Conservation (phyloP, 2,797 vertebrate genomes). For the Melanogrammus aeglefinus region DNA sequence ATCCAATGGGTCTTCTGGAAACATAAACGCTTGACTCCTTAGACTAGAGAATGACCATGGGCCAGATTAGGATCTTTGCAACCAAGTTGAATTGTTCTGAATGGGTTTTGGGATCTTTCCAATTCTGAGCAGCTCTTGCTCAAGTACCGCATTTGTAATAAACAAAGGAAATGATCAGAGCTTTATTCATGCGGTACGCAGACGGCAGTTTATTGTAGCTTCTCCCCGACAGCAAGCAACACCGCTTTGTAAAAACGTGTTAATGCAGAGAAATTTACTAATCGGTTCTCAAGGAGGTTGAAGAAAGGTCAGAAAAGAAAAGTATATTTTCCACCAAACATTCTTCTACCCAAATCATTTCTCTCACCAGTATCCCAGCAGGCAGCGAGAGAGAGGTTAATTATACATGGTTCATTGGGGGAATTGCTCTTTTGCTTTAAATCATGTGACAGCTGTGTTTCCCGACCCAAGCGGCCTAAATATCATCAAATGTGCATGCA, state of each 20-base stretch:
- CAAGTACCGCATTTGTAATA: not conserved
- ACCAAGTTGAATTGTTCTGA: not conserved
- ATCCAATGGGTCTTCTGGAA: not conserved
- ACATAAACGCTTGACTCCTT: not conserved
- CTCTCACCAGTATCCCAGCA: not conserved
- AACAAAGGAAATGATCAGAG: not conserved
- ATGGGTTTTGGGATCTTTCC: not conserved
- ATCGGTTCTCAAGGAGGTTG: not conserved
- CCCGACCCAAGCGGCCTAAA: conserved; percentile 63
- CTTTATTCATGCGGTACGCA: not conserved
- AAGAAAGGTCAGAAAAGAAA: not conserved
- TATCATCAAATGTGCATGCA: conserved; percentile 46
- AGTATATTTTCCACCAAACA: not conserved
- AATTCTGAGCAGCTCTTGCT: not conserved
- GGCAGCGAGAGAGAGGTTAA: conserved; percentile 47
- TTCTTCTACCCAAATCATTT: not conserved
- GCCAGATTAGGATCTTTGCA: not conserved
- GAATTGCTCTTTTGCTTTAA: conserved; percentile 56
- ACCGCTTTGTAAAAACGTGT: not conserved
- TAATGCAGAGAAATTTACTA: not conserved
- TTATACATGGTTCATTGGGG: conserved; percentile 65
- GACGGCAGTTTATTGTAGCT: not conserved
- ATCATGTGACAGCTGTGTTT: conserved; percentile 57
- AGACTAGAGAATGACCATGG: not conserved
- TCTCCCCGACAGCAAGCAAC: not conserved